Conservation (phyloP, 2,113 vertebrate genomes). For the Caranx ignobilis region DNA sequence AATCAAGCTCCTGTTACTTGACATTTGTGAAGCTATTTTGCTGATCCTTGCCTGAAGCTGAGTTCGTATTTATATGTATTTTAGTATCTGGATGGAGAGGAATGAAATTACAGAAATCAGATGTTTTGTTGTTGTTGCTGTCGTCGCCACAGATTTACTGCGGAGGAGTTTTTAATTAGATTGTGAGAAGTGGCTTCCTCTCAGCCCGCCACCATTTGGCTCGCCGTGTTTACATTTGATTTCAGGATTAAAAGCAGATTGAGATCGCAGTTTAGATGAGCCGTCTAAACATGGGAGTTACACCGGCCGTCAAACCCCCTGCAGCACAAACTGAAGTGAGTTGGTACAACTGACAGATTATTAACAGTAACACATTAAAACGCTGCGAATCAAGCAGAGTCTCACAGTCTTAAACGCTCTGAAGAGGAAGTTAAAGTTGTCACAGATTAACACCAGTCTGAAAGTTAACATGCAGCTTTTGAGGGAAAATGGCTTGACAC, state of each 20-base stretch:
- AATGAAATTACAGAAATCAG: constrained; percentile 26
- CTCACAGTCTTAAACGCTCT: too few relatives aligned
- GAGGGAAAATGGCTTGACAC: too few relatives aligned
- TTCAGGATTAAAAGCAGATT: constrained; percentile 50
- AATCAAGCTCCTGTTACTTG: not conserved
- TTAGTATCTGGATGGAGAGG: not conserved
- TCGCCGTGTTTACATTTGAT: constrained; percentile 24
- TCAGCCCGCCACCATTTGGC: not conserved
- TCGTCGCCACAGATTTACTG: constrained; percentile 18
- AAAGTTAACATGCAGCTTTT: too few relatives aligned
- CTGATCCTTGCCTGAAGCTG: constrained; percentile 4
- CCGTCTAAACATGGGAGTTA: not conserved
- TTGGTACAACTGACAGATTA: too few relatives aligned
- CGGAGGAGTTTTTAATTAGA: constrained; percentile 30
- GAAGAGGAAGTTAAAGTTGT: too few relatives aligned
- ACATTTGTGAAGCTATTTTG: not conserved
- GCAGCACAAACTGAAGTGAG: not conserved
- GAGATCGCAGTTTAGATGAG: not conserved
- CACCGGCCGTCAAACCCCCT: not conserved
- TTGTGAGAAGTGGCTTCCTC: not conserved
- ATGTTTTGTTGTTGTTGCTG: not conserved
- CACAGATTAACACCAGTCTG: too few relatives aligned
- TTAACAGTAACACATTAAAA: too few relatives aligned
- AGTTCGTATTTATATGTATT: not conserved
- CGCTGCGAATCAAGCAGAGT: too few relatives aligned